These are phyloP conservation scores for Pandion haliaetus DNA, from an alignment of 2,113 vertebrate genomes.

Conservation along the genomic window DNA sequence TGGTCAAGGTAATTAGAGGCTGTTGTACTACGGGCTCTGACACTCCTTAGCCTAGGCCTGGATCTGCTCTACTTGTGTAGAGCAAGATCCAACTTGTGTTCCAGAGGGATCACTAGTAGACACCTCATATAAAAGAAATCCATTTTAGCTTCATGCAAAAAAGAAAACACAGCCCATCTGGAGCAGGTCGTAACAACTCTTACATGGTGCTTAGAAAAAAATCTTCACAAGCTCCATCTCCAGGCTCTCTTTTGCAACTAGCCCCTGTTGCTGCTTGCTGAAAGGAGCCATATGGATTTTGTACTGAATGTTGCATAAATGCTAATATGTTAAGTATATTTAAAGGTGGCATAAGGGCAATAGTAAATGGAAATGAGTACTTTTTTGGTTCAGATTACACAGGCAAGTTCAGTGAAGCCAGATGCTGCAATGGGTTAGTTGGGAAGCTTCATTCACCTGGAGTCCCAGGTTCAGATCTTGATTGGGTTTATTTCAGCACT, in stretches of 20 bases:
- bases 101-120: neutral
- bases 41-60: neutral
- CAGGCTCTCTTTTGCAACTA: neutral
- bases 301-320: neutral
- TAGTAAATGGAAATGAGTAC: neutral
- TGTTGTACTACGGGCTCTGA: neutral
- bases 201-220: neutral
- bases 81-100: neutral
- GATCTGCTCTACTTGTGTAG: neutral
- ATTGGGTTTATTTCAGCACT: neutral
- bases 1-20: neutral
- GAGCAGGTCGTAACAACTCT: neutral
- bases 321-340: slow-evolving; percentile 10
- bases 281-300: slow-evolving; percentile 41
- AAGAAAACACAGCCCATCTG: neutral
- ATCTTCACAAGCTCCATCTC: neutral
- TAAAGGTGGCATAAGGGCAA: slow-evolving; percentile 10
- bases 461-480: neutral
- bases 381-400: neutral
- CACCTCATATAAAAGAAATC: neutral
- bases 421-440: neutral
- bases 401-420: neutral
- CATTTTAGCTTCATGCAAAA: neutral
- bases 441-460: neutral
- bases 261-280: neutral